Percentiles rank a stretch among this genome's conserved stretches.
Conservation (phyloP, 37 sponge, comb jelly and placozoan genomes). For the Dysidea cf. avara region DNA sequence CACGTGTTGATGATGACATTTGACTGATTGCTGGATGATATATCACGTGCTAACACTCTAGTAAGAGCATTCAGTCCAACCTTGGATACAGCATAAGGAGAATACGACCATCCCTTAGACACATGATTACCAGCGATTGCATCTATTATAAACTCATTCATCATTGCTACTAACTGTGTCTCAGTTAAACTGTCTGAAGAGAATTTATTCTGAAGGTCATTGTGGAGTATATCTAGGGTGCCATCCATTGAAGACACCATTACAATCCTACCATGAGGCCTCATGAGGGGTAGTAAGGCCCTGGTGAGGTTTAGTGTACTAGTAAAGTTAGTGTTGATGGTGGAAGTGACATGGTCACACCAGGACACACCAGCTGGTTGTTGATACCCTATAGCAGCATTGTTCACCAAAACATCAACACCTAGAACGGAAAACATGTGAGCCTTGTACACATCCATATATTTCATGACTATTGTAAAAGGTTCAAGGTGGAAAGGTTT, state of each 20-base stretch:
- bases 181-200: conserved; percentile 56
- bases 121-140: conserved; percentile 40
- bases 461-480: too few relatives aligned
- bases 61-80: conserved; percentile 64
- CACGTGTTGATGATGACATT: conserved; percentile 64
- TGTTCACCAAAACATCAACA: conserved; percentile 84
- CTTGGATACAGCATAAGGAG: conserved; percentile 51
- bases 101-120: conserved; percentile 63
- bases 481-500: too few relatives aligned
- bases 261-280: conserved; percentile 66
- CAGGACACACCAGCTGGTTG: conserved; percentile 67
- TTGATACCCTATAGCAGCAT: conserved; percentile 75
- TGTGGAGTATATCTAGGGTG: background rate
- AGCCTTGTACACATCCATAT: too few relatives aligned
- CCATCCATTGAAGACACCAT: conserved; percentile 71
- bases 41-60: conserved; percentile 34
- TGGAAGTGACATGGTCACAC: conserved; percentile 75
- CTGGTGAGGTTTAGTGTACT: conserved; percentile 70
- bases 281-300: conserved; percentile 69
- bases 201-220: conserved; percentile 35
- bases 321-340: conserved; percentile 70
- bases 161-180: conserved; percentile 52
- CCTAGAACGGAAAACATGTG: too few relatives aligned
- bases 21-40: conserved; percentile 6
- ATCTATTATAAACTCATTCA: conserved; percentile 72